Percentiles rank a stretch among this genome's conserved stretches.
Evolutionary conservation across 1,140 invertebrate genomes (phyloP).

Genomic region (Ephestia elutella): DNA sequence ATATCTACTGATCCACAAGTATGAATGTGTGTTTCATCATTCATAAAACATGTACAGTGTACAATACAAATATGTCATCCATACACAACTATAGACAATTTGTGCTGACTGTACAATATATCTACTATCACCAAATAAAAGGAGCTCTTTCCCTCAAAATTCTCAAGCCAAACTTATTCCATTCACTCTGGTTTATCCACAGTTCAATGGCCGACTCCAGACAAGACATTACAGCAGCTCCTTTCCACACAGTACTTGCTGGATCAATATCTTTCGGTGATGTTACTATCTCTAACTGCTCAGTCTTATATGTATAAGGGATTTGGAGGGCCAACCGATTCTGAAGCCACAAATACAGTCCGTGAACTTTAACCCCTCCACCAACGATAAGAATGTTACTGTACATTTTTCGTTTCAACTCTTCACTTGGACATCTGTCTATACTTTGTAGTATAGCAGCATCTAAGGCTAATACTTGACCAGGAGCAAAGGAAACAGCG

Average conservation of each 20-base stretch:
- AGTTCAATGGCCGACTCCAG: conserved; percentile 94
- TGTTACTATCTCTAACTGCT: conserved; percentile 88
- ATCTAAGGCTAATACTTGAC: conserved; percentile 90
- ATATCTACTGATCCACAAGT: too few species aligned
- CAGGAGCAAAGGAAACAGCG: conserved; percentile 80
- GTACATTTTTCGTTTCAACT: conserved; percentile 95
- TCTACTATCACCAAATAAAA: conserved; percentile 75
- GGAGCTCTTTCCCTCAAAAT: conserved; percentile 90
- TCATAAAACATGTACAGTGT: too few species aligned
- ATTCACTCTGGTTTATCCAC: conserved; percentile 91
- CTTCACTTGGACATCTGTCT: conserved; percentile 90
- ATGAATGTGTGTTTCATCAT: too few species aligned
- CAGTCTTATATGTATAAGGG: conserved; percentile 84
- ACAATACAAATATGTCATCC: too few species aligned
- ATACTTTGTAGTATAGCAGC: conserved; percentile 94
- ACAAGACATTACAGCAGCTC: conserved; percentile 93
- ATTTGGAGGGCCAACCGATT: conserved; percentile 89
- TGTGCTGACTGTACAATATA: neutral
- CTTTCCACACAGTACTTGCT: conserved; percentile 93
- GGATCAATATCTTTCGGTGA: conserved; percentile 93
- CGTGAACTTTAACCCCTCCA: conserved; percentile 91
- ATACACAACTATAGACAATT: too few species aligned
- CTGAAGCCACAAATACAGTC: conserved; percentile 91
- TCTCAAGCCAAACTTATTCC: conserved; percentile 89
- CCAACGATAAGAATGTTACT: conserved; percentile 94